Percentiles rank a stretch among this genome's conserved stretches.
Conservation (phyloP, 2,797 vertebrate genomes). For the Lindbergichthys nudifrons region DNA sequence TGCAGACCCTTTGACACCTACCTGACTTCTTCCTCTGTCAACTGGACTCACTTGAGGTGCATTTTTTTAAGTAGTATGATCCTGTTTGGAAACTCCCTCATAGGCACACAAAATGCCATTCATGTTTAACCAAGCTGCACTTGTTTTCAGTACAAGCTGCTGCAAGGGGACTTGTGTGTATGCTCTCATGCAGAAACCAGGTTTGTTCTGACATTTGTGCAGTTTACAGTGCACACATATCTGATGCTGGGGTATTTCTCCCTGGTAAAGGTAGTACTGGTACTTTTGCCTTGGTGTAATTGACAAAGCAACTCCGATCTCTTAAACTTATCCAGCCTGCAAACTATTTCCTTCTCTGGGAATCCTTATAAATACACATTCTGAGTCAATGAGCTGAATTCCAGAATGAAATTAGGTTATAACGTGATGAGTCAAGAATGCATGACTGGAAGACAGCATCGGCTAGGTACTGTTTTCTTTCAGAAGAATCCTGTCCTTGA, state of each 20-base stretch:
- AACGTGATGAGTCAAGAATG: not conserved
- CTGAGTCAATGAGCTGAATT: not conserved
- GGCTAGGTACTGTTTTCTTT: not conserved
- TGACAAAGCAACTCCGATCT: not conserved
- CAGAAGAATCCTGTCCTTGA: slow-evolving; percentile 7
- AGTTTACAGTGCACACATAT: not conserved
- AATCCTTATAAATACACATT: not conserved
- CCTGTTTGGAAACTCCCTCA: not conserved
- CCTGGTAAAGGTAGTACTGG: not conserved
- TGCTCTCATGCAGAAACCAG: not conserved
- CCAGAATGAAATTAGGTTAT: not conserved
- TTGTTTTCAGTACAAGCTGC: not conserved
- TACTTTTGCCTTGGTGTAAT: not conserved
- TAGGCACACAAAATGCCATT: not conserved
- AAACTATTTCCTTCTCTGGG: not conserved
- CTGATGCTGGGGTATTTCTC: not conserved
- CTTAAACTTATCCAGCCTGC: not conserved
- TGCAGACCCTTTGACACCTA: slow-evolving; percentile 5
- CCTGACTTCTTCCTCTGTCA: not conserved
- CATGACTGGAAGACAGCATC: not conserved
- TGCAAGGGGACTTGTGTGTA: not conserved
- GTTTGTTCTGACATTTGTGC: slow-evolving; percentile 10
- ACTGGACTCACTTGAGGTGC: not conserved
- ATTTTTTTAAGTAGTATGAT: not conserved
- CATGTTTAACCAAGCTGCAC: slow-evolving; percentile 8